A percentile compares a stretch with the other conserved stretches of the same genome.
Evolutionary conservation across 2,888 invertebrate genomes (phyloP).

Genomic region (Xestoiulus laeticollis): DNA sequence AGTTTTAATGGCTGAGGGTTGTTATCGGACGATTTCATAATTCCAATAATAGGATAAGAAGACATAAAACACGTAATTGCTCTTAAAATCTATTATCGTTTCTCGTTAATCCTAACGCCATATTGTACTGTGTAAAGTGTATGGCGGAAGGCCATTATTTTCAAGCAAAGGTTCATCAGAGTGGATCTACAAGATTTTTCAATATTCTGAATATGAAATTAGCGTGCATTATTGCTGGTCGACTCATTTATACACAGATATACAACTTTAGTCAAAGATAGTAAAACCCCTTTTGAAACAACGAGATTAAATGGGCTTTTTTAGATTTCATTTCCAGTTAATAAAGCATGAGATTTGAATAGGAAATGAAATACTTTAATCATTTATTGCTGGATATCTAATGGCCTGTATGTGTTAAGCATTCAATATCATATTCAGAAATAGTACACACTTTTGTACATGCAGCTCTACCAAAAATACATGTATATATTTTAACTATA

Average conservation of each 20-base stretch:
- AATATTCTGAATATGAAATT: background rate
- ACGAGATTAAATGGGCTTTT: too few relatives aligned
- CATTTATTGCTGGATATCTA: too few relatives aligned
- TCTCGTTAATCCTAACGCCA: background rate
- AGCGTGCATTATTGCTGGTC: background rate
- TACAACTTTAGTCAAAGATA: too few relatives aligned
- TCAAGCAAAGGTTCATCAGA: background rate
- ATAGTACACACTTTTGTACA: too few relatives aligned
- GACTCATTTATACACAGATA: background rate
- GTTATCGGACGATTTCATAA: background rate
- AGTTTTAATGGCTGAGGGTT: background rate
- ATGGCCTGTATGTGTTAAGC: too few relatives aligned
- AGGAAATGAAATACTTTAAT: too few relatives aligned
- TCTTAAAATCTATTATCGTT: conserved; percentile 5
- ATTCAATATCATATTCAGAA: too few relatives aligned
- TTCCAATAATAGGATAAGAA: conserved; percentile 15
- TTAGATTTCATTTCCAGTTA: too few relatives aligned
- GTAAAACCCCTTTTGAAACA: too few relatives aligned
- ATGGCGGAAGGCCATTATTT: conserved; percentile 8
- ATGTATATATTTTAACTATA: too few relatives aligned
- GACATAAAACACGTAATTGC: conserved; percentile 5
- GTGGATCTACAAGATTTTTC: background rate
- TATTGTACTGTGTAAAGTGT: background rate
- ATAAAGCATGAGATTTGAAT: too few relatives aligned
- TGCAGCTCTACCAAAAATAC: too few relatives aligned